Evolutionary conservation across 2,888 invertebrate species (phyloP), one percentile per base, ranked within the genome.

Genomic region (Acrobasis consociella): DNA sequence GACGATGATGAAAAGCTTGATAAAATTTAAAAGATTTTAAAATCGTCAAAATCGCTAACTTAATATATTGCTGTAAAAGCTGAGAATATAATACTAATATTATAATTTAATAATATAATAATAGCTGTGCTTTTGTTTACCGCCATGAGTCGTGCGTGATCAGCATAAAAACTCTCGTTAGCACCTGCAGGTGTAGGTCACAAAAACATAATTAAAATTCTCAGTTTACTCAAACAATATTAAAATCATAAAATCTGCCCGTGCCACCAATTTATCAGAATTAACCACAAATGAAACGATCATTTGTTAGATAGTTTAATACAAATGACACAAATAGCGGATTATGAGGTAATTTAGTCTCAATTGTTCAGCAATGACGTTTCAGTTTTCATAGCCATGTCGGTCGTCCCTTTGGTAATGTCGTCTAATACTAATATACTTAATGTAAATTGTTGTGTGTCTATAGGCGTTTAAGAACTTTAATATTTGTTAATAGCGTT

Each of bases 341-440:
- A 65, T 67, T 65, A 62, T 64, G 59, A 55, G 62, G 63, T 61
- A 65, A 69, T 65, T 65, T 62, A 67, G 62, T 62, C 64, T 64
- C 60, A 65, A n/a, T 69, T 69, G 65, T 67, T 62, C 61, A 49
- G 42, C 55, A 53, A 62, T 69, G 67, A 67, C 67, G 59, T 64
- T 64, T 60, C 64, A 49, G 60, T 65, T 65, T 68, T 67, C 9
- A 60, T 52, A 60, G 22, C 42, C 38, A 51, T 42, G 50, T 60
- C 51, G 38, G 50, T 60, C 51, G 38, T 55, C 55, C 56, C 42
- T 22, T 42, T 22, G 42, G 56, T 22, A 42, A 56, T 22, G 42
- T 42, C 39, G 39, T 9, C 56, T 17, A 56, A 42, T 17, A 15
- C 9, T 16, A 52, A 13, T 52, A 13, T 52, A 0, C 46, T 46